Evolutionary conservation across 1,140 invertebrate genomes (phyloP), one percentile per base, ranked within the genome.

Genomic region (Bombus huntii): DNA sequence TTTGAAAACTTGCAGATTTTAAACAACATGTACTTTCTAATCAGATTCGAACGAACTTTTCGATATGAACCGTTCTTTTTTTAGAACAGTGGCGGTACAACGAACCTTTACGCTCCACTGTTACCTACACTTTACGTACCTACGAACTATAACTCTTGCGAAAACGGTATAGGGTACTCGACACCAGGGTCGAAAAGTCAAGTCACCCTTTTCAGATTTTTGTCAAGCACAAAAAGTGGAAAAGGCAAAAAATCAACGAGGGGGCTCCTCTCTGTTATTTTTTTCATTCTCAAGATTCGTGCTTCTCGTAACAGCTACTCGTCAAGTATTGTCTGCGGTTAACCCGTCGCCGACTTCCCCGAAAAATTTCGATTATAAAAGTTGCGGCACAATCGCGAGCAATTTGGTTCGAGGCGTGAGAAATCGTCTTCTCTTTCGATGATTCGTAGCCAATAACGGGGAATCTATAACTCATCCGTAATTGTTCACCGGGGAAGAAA

Each of bases 311-410:
- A 62, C 76, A 71, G 76, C 44, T 57, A 84, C 37, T 78, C 83
- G 79, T 73, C 28, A 37, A 37, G 74, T 44, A 93, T 93, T 93
- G 90, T 94, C 83, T 92, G 92, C 91, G 92, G 92, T 92, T 92
- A 92, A 91, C 92, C 92, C 91, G 74, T 92, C 79, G 80, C 65
- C 34, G 31, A 78, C 70, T 57, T 77, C 79, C 80, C 87, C 66
- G 77, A 57, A 76, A 84, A 86, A 76, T 88, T 84, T 87, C 89
- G 86, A 92, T 92, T 84, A 91, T 87, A 87, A 88, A 83, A 76
- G 77, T 53, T 86, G 75, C 66, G 31, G n/a, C 81, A 83, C 81
- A 66, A 82, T 82, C 42, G 71, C 25, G 13, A 25, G 57, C 71
- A 62, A 86, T 81, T 87, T 74, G 68, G 28, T 73, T 15, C 82